Base-by-base conservation (phyloP, 2,797 vertebrate genomes). In the Chloroceryle inda region DNA sequence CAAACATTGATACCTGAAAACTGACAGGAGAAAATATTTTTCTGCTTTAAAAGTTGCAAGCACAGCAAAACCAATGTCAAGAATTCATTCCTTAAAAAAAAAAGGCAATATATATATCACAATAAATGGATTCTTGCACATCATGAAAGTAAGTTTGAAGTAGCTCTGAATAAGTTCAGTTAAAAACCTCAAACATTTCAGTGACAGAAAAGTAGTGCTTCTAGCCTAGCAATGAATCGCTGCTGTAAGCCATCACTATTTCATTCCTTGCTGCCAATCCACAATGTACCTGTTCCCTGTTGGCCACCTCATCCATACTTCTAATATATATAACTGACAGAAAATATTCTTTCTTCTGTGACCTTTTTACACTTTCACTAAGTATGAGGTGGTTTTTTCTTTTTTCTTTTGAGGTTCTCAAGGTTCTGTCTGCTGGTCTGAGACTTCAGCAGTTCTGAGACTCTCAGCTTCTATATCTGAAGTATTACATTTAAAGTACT, bases 91-190 rank as follows among this genome's bases (percentile, higher is more conserved):
- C 45, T 47, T 56, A 63, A 53, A n/a, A 12, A 52, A 52, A 50
- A 27, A 9, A 15, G 24, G 1, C 3, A 27, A n/a, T 55, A 58
- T 45, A 42, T 59, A 4, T 26, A 31, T 26, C 56, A n/a, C 10
- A 33, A n/a, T 0, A 0, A n/a, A n/a, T 20, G 6, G 13, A 18
- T 62, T 66, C 19, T 38, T 66, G 13, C 35, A 19, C 23, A 47
- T n/a, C 7, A 14, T 9, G 7, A 5, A 67, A 14, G 6, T 9
- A 7, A 29, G 24, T 26, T 80, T 40, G 33, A 71, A 8, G 7
- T 24, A 62, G 16, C 8, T 67, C 12, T 66, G 27, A 24, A 5
- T 3, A 2, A 63, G 13, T 53, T 67, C 4, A 2, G 31, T 31
- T 20, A 58, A 61, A 47, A n/a, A 15, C 0, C 21, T 33, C 31